Evolutionary conservation across 2,797 vertebrate species (phyloP).

Genomic region (Sebastes steindachneri): DNA sequence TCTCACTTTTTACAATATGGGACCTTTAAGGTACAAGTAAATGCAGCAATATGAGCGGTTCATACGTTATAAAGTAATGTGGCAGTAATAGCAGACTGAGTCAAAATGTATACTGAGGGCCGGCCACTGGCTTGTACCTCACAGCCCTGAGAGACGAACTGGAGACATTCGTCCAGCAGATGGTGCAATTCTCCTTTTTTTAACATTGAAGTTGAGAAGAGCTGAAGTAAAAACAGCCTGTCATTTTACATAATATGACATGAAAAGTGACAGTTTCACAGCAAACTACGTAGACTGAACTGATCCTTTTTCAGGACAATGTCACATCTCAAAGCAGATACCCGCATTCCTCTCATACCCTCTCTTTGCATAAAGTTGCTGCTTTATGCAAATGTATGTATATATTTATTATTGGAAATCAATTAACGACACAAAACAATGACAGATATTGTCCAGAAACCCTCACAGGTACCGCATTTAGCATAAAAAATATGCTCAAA

Average conservation of each 20-base stretch:
- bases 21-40: not conserved
- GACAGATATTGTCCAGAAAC: too few species aligned
- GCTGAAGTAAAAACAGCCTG: not conserved
- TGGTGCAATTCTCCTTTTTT: conserved; percentile 17
- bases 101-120: not conserved
- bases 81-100: not conserved
- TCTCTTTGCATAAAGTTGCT: too few species aligned
- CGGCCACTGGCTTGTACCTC: not conserved
- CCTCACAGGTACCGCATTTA: too few species aligned
- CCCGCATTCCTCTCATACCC: conserved; percentile 8
- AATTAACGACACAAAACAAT: too few species aligned
- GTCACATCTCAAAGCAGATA: conserved; percentile 1
- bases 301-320: conserved; percentile 6
- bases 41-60: not conserved
- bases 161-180: conserved; percentile 35
- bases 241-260: not conserved
- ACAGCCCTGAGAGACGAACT: not conserved
- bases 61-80: too few species aligned
- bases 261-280: not conserved
- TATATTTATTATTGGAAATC: too few species aligned
- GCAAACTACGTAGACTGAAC: not conserved
- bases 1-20: too few species aligned
- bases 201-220: not conserved
- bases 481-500: too few species aligned
- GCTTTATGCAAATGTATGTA: too few species aligned